These are phyloP conservation scores for Muschampia plurimacula DNA, from an alignment of 2,888 invertebrate genomes.

Conservation along the genomic window DNA sequence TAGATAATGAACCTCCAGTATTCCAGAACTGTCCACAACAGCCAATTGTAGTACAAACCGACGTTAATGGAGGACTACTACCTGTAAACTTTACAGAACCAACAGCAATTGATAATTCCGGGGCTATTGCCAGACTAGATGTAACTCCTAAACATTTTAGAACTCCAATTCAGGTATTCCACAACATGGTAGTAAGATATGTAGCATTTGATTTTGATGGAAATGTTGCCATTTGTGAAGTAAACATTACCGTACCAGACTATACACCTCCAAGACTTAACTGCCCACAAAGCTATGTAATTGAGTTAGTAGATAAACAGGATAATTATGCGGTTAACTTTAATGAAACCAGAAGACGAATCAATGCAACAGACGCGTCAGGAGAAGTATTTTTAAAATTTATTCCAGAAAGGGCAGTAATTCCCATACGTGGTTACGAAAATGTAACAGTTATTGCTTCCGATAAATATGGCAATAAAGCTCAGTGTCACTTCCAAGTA, in stretches of 20 bases:
- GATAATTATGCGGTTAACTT: slow-evolving; percentile 96
- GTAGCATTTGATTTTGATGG: slow-evolving; percentile 99
- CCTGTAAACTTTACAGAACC: slow-evolving; percentile 98
- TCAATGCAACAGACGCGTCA: slow-evolving; percentile 95
- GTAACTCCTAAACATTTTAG: slow-evolving; percentile 96
- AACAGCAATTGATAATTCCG: slow-evolving; percentile 97
- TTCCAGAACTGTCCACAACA: slow-evolving; percentile 98
- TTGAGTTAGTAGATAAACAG: slow-evolving; percentile 95
- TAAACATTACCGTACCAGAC: slow-evolving; percentile 97
- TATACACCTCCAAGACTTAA: slow-evolving; percentile 95
- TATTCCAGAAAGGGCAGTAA: slow-evolving; percentile 93
- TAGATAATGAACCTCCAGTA: slow-evolving; percentile 97
- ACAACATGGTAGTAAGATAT: slow-evolving; percentile 97
- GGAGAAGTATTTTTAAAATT: slow-evolving; percentile 94
- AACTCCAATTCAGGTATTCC: slow-evolving; percentile 94
- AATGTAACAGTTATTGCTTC: slow-evolving; percentile 96
- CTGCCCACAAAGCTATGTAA: slow-evolving; percentile 97
- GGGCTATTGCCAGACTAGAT: slow-evolving; percentile 96
- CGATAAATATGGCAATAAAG: slow-evolving; percentile 95
- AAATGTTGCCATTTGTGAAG: slow-evolving; percentile 98
- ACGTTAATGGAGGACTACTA: slow-evolving; percentile 94
- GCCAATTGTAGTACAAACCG: slow-evolving; percentile 95
- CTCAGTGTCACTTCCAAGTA: slow-evolving; percentile 96
- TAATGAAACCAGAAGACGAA: slow-evolving; percentile 93
- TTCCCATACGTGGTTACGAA: slow-evolving; percentile 94